A percentile compares a stretch with the other conserved stretches of the same genome.
Evolutionary conservation across 2,797 vertebrate genomes (phyloP).

Genomic region (Poecilia wingei): DNA sequence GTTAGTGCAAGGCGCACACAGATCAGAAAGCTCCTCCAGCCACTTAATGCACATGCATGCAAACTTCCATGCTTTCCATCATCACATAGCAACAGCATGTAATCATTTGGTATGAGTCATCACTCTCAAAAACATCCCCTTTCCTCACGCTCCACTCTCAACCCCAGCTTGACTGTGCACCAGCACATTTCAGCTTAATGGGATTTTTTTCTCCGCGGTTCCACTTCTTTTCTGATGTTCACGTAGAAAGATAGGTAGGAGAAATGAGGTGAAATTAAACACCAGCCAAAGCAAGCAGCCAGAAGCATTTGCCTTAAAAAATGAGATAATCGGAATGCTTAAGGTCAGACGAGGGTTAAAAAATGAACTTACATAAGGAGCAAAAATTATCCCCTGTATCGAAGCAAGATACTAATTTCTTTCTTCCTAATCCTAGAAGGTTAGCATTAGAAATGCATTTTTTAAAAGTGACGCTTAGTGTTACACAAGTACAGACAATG

Average conservation of each 20-base stretch:
- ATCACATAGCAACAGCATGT: constrained; percentile 62
- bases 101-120: constrained; percentile 68
- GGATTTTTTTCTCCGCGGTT: constrained; percentile 46
- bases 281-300: constrained; percentile 45
- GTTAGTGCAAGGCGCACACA: not conserved
- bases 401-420: constrained; percentile 14
- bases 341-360: constrained; percentile 35
- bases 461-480: not conserved
- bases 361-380: constrained; percentile 16
- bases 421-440: not conserved
- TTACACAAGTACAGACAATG: not conserved
- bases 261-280: constrained; percentile 55
- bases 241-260: constrained; percentile 34
- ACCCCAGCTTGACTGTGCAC: constrained; percentile 42
- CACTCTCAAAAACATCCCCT: constrained; percentile 28
- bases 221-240: constrained; percentile 45
- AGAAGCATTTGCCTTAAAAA: constrained; percentile 58
- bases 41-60: not conserved
- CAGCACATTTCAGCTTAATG: constrained; percentile 69
- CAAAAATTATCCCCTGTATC: not conserved
- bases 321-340: constrained; percentile 44
- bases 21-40: not conserved
- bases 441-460: constrained; percentile 10
- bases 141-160: constrained; percentile 23
- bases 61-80: constrained; percentile 22